Evolutionary conservation across 2,797 vertebrate species (phyloP).

Genomic region (Rhabdomys pumilio): DNA sequence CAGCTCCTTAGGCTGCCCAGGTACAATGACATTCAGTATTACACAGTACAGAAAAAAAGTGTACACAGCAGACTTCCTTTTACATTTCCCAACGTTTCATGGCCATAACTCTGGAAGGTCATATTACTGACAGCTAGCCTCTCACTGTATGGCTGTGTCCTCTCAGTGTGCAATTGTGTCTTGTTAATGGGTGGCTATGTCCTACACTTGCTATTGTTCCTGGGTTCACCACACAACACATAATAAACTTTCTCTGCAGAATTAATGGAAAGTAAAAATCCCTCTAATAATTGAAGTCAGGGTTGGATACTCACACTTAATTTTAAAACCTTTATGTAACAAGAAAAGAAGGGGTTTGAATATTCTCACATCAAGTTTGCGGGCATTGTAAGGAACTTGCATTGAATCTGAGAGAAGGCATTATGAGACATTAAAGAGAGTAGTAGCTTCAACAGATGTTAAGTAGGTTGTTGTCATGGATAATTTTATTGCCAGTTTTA

Average conservation of each 20-base stretch:
- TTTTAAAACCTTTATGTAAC: background rate
- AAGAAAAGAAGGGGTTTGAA: background rate
- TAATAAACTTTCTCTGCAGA: background rate
- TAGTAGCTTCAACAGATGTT: background rate
- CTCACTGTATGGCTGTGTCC: background rate
- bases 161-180: background rate
- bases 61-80: background rate
- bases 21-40: background rate
- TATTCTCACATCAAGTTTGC: background rate
- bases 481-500: background rate
- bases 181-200: background rate
- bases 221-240: background rate
- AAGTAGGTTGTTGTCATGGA: background rate
- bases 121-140: background rate
- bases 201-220: background rate
- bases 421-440: background rate
- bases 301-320: background rate
- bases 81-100: background rate
- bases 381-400: background rate
- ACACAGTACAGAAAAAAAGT: background rate
- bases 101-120: background rate
- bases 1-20: background rate
- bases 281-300: background rate
- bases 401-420: background rate
- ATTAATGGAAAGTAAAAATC: background rate